Evolutionary conservation across 2,113 vertebrate species (phyloP).

Genomic region (Morone chrysops): DNA sequence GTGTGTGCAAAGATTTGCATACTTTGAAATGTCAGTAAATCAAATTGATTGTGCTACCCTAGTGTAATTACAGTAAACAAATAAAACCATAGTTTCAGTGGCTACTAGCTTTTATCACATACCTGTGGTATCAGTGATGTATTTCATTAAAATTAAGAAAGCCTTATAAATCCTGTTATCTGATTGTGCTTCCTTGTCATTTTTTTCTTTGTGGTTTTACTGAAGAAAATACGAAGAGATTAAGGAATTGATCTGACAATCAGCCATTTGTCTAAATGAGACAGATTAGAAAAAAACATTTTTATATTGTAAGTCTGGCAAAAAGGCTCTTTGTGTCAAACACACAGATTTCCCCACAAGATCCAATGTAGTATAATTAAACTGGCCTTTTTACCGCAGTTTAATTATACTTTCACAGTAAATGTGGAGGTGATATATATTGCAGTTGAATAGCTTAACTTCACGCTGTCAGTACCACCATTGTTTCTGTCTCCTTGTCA

Average conservation of each 20-base stretch:
- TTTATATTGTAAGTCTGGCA: not conserved
- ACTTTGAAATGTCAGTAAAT: not conserved
- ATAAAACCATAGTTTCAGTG: not conserved
- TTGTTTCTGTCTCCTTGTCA: conserved; percentile 47
- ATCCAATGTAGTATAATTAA: too few species aligned
- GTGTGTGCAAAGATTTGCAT: not conserved
- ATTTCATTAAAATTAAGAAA: not conserved
- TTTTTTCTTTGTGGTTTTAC: not conserved
- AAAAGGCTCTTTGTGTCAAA: too few species aligned
- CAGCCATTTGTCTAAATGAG: not conserved
- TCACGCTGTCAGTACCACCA: conserved; percentile 19
- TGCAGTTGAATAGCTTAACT: conserved; percentile 8
- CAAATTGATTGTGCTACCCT: not conserved
- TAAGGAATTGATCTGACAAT: not conserved
- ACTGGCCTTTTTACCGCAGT: too few species aligned
- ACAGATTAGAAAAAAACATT: not conserved
- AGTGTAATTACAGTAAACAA: not conserved
- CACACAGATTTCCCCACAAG: not conserved
- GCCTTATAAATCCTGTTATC: not conserved
- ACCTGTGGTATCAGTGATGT: not conserved
- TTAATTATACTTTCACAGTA: conserved; percentile 29
- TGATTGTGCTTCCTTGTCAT: not conserved
- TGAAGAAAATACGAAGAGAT: not conserved
- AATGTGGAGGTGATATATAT: conserved; percentile 25
- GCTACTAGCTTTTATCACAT: not conserved